Evolutionary conservation across 2,797 vertebrate genomes (phyloP).

Genomic region (Sebastes taczanowskii): DNA sequence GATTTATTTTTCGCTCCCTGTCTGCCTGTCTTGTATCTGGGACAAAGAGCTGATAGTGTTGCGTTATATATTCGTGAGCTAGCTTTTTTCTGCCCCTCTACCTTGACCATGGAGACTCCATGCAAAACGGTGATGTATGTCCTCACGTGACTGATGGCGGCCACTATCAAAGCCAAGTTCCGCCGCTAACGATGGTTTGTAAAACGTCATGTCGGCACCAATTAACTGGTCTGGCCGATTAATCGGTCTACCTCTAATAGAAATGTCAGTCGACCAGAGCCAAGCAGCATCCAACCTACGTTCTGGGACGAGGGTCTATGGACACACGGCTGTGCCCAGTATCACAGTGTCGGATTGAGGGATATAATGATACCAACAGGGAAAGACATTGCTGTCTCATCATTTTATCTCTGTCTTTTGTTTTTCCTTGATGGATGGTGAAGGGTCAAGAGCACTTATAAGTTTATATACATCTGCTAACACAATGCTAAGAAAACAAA

Average conservation of each 20-base stretch:
- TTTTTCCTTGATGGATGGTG: neutral
- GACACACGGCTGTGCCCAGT: neutral
- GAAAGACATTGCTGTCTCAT: neutral
- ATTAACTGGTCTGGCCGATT: too few relatives aligned
- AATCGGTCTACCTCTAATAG: neutral
- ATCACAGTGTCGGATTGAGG: neutral
- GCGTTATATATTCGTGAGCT: too few relatives aligned
- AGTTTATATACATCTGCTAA: neutral
- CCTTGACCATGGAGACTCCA: too few relatives aligned
- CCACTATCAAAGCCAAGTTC: too few relatives aligned
- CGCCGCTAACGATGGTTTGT: too few relatives aligned
- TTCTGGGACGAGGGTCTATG: neutral
- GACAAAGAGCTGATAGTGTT: too few relatives aligned
- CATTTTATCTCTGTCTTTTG: neutral
- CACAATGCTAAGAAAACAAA: neutral
- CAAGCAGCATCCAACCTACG: neutral
- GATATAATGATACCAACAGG: neutral
- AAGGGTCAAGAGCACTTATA: neutral
- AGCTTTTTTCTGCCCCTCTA: too few relatives aligned
- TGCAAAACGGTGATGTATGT: too few relatives aligned
- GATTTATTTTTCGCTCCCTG: too few relatives aligned
- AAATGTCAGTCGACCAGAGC: neutral
- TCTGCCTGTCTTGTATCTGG: too few relatives aligned
- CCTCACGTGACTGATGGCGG: too few relatives aligned
- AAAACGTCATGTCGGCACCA: accelerated